These are phyloP conservation scores for Grapholita molesta DNA, from an alignment of 1,140 invertebrate species.

Conservation along the genomic window DNA sequence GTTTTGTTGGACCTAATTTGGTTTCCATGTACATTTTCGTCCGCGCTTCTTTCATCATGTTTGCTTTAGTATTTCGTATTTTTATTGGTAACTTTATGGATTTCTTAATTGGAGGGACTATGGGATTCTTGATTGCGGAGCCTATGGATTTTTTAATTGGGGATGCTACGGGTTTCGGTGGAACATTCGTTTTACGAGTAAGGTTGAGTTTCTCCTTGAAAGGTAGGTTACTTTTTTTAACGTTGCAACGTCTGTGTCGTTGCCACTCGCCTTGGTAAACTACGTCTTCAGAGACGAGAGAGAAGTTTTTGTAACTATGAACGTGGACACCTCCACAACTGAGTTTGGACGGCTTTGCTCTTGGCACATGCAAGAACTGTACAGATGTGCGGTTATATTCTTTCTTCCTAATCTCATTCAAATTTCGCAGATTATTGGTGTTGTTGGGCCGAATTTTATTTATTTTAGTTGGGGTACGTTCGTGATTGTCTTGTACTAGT, in stretches of 20 bases:
- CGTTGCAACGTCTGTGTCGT: slow-evolving; percentile 23
- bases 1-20: background rate
- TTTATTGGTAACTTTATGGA: background rate
- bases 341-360: slow-evolving; percentile 31
- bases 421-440: background rate
- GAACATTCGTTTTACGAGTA: background rate
- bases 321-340: slow-evolving; percentile 55
- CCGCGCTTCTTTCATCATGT: background rate
- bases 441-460: background rate
- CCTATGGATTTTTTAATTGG: too few relatives aligned
- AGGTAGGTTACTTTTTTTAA: slow-evolving; percentile 27
- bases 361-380: background rate
- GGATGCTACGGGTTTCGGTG: too few relatives aligned
- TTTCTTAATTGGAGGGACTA: too few relatives aligned
- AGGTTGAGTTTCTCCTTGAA: background rate
- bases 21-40: background rate
- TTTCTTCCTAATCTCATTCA: background rate
- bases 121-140: too few relatives aligned
- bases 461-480: background rate
- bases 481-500: background rate
- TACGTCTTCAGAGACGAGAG: slow-evolving; percentile 52
- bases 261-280: slow-evolving; percentile 67
- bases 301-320: slow-evolving; percentile 59
- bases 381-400: background rate
- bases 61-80: background rate